phyloP scores from a whole-genome alignment of 1,140 invertebrate genomes.

The Fopius arisanus region DNA sequence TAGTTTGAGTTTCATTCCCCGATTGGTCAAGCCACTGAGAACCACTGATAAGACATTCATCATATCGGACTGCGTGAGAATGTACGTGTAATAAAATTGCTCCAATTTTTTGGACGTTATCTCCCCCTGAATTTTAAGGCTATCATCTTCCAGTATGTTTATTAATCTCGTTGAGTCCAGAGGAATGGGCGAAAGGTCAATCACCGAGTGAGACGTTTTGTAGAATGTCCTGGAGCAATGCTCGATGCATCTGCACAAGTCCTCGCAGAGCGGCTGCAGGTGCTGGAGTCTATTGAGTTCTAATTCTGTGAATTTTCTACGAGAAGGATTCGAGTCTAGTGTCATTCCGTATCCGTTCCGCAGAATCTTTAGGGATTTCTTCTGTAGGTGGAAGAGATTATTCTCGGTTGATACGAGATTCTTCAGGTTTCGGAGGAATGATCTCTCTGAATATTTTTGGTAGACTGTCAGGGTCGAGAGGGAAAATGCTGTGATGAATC shows the following conservation, averaged over 20 bases:
- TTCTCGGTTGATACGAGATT: conserved; percentile 49
- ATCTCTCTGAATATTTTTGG: conserved; percentile 36
- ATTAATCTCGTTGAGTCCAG: conserved; percentile 35
- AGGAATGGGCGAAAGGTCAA: conserved; percentile 39
- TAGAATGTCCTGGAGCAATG: conserved; percentile 44
- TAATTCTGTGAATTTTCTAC: conserved; percentile 45
- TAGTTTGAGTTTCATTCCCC: conserved; percentile 40
- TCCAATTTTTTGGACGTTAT: conserved; percentile 48
- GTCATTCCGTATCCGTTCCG: conserved; percentile 45
- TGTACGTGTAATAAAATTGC: conserved; percentile 55
- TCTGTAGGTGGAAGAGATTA: conserved; percentile 45
- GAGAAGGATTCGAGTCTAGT: conserved; percentile 31
- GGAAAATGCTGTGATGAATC: conserved; percentile 34
- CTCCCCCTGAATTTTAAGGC: conserved; percentile 44
- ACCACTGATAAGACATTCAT: conserved; percentile 49
- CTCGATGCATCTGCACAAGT: conserved; percentile 46
- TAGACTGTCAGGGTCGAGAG: conserved; percentile 33
- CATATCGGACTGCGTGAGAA: conserved; percentile 57
- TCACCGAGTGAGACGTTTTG: conserved; percentile 39
- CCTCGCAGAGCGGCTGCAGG: conserved; percentile 46
- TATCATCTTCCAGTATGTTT: conserved; percentile 43
- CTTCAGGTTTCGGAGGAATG: conserved; percentile 37
- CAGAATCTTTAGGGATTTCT: conserved; percentile 53
- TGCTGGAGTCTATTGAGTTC: conserved; percentile 44
- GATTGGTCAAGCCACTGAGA: conserved; percentile 39